A percentile compares a stretch with the other conserved stretches of the same genome.
Evolutionary conservation across 53 echinoderm and acorn worm species (phyloP).

Genomic region (Pentamera pediparva): DNA sequence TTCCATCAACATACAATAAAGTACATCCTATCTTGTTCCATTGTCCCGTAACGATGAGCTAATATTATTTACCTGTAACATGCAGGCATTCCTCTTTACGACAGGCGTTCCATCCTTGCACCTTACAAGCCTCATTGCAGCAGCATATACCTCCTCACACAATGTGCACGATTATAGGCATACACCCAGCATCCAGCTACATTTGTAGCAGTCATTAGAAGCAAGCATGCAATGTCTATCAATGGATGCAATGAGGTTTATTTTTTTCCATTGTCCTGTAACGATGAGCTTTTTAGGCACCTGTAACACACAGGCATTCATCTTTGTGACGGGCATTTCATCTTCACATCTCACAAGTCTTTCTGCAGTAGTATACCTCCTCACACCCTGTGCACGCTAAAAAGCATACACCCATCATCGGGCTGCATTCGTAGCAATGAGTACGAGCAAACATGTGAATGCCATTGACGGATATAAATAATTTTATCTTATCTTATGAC

Average conservation of each 20-base stretch:
- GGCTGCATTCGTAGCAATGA: too few species aligned
- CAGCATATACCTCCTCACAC: constrained; percentile 95
- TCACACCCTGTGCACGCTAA: constrained; percentile 92
- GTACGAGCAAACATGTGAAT: too few species aligned
- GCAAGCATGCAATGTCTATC: too few species aligned
- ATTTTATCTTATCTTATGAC: too few species aligned
- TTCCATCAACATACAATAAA: too few species aligned
- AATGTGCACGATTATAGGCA: constrained; percentile 86
- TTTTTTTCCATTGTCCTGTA: too few species aligned
- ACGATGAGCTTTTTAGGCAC: too few species aligned
- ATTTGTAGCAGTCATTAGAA: constrained; percentile 99
- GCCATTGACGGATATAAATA: too few species aligned
- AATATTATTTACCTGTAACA: constrained; percentile 80
- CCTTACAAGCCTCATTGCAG: constrained; percentile 93
- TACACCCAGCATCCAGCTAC: constrained; percentile 78
- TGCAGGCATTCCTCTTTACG: constrained; percentile 93
- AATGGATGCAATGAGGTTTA: too few species aligned
- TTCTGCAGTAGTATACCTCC: constrained; percentile 98
- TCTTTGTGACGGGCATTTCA: constrained; percentile 98
- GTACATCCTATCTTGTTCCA: too few species aligned
- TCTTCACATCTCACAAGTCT: constrained; percentile 84
- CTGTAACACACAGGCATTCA: constrained; percentile 78
- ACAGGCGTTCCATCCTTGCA: constrained; percentile 92
- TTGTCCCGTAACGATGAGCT: too few species aligned
- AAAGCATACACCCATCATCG: constrained; percentile 74